Conservation (phyloP, 2,113 vertebrate species). For the Tachuris rubrigastra region DNA sequence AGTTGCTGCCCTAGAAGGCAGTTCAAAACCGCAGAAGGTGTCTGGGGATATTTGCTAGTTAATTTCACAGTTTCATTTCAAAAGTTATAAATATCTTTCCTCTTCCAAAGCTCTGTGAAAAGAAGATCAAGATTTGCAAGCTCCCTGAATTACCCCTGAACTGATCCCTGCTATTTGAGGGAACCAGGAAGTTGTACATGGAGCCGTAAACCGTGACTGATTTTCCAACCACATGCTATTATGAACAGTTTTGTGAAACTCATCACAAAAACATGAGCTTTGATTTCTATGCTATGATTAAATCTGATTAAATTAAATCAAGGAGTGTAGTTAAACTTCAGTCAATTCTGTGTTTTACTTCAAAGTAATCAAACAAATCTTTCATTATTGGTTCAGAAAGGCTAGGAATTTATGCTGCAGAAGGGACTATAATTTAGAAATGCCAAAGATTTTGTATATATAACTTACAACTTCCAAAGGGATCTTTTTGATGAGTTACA, state of each 20-base stretch:
- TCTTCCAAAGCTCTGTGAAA: not conserved
- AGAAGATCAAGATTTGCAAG: not conserved
- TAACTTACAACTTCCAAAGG: not conserved
- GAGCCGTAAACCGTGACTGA: not conserved
- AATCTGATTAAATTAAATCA: not conserved
- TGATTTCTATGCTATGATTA: not conserved
- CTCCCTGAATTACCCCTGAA: not conserved
- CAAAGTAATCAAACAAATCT: not conserved
- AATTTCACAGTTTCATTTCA: not conserved
- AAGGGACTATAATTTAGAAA: not conserved
- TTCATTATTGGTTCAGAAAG: not conserved
- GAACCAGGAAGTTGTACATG: not conserved
- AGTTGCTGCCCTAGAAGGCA: not conserved
- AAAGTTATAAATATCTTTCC: not conserved
- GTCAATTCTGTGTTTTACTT: not conserved
- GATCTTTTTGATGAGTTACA: not conserved
- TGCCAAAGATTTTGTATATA: not conserved
- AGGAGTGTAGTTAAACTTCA: not conserved
- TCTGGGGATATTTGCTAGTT: not conserved
- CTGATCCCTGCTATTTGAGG: not conserved
- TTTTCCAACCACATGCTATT: not conserved
- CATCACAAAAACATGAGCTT: not conserved
- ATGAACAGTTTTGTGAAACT: not conserved
- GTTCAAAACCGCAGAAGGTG: not conserved
- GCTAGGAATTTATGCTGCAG: not conserved